These are phyloP conservation scores for Pedicia rivosa DNA, from an alignment of 2,888 invertebrate species.

Conservation along the genomic window DNA sequence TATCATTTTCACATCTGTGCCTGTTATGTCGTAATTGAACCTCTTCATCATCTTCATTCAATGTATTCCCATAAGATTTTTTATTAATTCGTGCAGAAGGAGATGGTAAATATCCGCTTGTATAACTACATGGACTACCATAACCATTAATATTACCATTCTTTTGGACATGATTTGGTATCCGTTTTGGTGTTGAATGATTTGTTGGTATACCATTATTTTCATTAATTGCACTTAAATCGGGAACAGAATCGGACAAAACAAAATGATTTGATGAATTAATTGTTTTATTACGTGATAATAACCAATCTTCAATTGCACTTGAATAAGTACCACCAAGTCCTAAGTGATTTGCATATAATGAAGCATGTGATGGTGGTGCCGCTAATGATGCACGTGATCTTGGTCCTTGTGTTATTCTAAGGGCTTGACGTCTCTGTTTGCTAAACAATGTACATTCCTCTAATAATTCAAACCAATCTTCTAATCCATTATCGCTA, in stretches of 20 bases:
- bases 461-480: slow-evolving; percentile 47
- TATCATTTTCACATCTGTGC: slow-evolving; percentile 21
- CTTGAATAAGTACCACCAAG: slow-evolving; percentile 33
- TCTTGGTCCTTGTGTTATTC: slow-evolving; percentile 29
- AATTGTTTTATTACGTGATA: slow-evolving; percentile 31
- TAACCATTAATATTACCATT: slow-evolving; percentile 24
- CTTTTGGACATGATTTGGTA: slow-evolving; percentile 15
- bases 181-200: slow-evolving; percentile 29
- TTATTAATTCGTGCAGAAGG: slow-evolving; percentile 24
- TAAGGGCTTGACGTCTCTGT: slow-evolving; percentile 40
- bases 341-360: slow-evolving; percentile 27
- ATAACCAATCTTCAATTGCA: slow-evolving; percentile 38
- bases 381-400: slow-evolving; percentile 30
- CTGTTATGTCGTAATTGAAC: slow-evolving; percentile 24
- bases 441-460: slow-evolving; percentile 47
- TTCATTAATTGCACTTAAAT: slow-evolving; percentile 26
- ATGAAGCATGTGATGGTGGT: slow-evolving; percentile 27
- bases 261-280: slow-evolving; percentile 27
- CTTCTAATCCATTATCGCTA: slow-evolving; percentile 39
- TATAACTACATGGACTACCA: slow-evolving; percentile 25
- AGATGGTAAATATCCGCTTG: slow-evolving; percentile 25
- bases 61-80: slow-evolving; percentile 26
- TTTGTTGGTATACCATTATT: slow-evolving; percentile 28
- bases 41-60: slow-evolving; percentile 27
- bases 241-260: slow-evolving; percentile 30